A percentile compares a stretch with the other conserved stretches of the same genome.
phyloP scores from a whole-genome alignment of 1,140 invertebrate genomes.

The Cyphomyrmex costatus region DNA sequence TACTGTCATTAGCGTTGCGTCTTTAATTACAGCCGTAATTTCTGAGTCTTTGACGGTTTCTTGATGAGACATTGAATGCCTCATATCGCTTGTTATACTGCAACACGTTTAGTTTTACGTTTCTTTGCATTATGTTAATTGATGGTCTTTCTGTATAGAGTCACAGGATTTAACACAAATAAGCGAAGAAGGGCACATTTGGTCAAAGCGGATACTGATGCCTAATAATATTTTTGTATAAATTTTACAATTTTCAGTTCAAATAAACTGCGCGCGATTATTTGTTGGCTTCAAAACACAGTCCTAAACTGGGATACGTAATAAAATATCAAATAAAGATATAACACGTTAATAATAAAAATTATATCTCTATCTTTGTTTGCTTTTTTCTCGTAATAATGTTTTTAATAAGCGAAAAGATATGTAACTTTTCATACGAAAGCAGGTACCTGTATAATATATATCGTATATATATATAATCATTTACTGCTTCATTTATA shows the following conservation, averaged over 20 bases:
- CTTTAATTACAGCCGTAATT: slow-evolving; percentile 51
- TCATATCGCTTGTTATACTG: slow-evolving; percentile 15
- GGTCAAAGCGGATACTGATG: too few relatives aligned
- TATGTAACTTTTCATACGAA: background rate
- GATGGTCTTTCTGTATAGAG: background rate
- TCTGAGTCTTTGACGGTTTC: slow-evolving; percentile 38
- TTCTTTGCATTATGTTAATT: slow-evolving; percentile 47
- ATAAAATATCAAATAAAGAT: background rate
- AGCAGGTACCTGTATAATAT: background rate
- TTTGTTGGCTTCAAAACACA: too few relatives aligned
- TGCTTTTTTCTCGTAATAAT: background rate
- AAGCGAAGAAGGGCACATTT: too few relatives aligned
- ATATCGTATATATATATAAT: background rate
- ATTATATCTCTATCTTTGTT: background rate
- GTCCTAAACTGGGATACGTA: too few relatives aligned
- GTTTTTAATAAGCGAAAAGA: background rate
- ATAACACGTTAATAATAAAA: background rate
- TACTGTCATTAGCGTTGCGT: slow-evolving; percentile 19
- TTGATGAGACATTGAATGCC: slow-evolving; percentile 42
- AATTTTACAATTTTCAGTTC: too few relatives aligned
- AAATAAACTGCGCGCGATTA: too few relatives aligned
- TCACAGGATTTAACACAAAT: too few relatives aligned
- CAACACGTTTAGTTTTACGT: slow-evolving; percentile 5
- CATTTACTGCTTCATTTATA: background rate
- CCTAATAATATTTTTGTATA: too few relatives aligned